A percentile compares a stretch with the other conserved stretches of the same genome.
Conservation (phyloP, 2,888 invertebrate species). For the Drosophila mercatorum region DNA sequence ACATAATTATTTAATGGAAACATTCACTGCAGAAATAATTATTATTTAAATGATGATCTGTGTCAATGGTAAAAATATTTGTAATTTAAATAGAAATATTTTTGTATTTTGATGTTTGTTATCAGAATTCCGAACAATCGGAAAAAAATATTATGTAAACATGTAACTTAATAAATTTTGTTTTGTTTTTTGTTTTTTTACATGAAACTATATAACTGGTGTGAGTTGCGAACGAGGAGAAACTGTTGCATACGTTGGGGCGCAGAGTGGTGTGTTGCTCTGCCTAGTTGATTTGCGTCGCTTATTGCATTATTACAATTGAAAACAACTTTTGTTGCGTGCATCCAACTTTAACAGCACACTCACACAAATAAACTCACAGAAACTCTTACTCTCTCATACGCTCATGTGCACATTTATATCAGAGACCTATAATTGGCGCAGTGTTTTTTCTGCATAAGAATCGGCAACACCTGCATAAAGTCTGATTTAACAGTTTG, state of each 20-base stretch:
- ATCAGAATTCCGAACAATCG: no score
- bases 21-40: background rate
- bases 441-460: slow-evolving; percentile 39
- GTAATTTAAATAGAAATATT: background rate
- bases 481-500: slow-evolving; percentile 66
- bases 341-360: slow-evolving; percentile 33
- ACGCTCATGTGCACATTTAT: background rate
- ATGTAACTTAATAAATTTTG: background rate
- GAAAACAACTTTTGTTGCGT: slow-evolving; percentile 50
- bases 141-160: background rate
- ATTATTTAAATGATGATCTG: background rate
- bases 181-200: no score
- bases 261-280: slow-evolving; percentile 9
- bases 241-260: slow-evolving; percentile 48
- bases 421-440: slow-evolving; percentile 37
- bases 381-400: background rate
- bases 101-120: background rate
- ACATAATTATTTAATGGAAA: background rate
- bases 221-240: background rate
- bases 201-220: no score
- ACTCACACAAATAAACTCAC: slow-evolving; percentile 15
- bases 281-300: slow-evolving; percentile 18
- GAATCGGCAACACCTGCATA: slow-evolving; percentile 58
- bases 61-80: background rate
- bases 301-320: slow-evolving; percentile 49